Evolutionary conservation across 2,888 invertebrate species (phyloP), one percentile per base, ranked within the genome.

Genomic region (Anorthoa munda): DNA sequence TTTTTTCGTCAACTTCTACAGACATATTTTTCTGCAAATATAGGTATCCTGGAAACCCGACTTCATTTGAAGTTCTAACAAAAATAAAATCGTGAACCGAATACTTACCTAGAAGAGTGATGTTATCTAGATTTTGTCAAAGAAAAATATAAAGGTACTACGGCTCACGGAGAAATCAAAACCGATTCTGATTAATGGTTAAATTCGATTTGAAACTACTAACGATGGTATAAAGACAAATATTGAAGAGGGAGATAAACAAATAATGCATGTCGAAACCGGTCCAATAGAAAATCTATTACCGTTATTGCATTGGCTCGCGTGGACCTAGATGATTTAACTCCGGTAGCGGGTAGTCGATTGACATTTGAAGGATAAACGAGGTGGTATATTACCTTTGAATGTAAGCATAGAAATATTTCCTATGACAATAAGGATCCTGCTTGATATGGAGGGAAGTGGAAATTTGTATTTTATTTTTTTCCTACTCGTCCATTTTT

Each of bases 81-180:
- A 68, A 82, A 72, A 72, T 67, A 58, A 60, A 72, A 79, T 68
- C 59, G 79, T 79, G 79, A 60, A 79, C 39, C 26, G 79, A 75
- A 75, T 75, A 72, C 53, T 53, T 23, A 48, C 31, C 4, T 31
- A 26, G 31, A 13, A 17, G 11, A 59, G 2, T 78, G 71, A 71
- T 51, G 48, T 18, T 60, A 48, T 60, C 39, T 26, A 60, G 39
- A 39, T 78, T 39, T 18, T 53, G 21, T 48, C 46, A 60, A 48
- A 78, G 53, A 26, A 45, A 26, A 79, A 60, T 60, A 79, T 53
- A 39, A 60, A 26, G 7, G 15, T 39, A 46, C 45, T 39, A 31
- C 45, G 23, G 17, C 26, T 56, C 21, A 13, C n/a, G 9, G 15
- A 46, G 31, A 23, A 39, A 2, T 48, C 21, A 26, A 21, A 21